These are phyloP conservation scores for Fratercula arctica DNA, from an alignment of 2,797 vertebrate genomes.

Conservation along the genomic window DNA sequence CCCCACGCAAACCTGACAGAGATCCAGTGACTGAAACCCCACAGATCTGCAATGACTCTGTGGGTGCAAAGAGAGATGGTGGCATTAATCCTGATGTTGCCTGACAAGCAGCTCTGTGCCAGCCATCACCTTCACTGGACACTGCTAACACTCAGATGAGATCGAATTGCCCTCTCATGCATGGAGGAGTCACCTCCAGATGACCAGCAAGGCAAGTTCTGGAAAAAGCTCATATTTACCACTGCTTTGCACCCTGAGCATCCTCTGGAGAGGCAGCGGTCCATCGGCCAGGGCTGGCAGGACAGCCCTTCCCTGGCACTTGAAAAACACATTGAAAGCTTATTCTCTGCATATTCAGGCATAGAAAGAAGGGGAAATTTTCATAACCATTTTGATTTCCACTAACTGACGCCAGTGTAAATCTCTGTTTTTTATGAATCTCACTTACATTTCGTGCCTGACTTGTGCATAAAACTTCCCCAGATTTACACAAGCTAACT, in stretches of 20 bases:
- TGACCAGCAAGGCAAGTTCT: background rate
- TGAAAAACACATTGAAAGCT: background rate
- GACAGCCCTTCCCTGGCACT: background rate
- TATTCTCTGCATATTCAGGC: background rate
- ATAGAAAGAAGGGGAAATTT: slow-evolving; percentile 25
- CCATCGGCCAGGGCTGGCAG: background rate
- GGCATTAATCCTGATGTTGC: background rate
- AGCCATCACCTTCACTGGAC: background rate
- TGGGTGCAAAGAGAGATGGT: background rate
- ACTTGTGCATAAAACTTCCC: slow-evolving; percentile 75
- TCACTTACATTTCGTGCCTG: slow-evolving; percentile 71
- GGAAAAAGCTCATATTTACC: background rate
- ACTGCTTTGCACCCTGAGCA: background rate
- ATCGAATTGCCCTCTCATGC: background rate
- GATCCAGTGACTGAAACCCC: background rate
- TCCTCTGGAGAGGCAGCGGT: background rate
- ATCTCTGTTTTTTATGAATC: slow-evolving; percentile 72
- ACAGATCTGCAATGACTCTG: background rate
- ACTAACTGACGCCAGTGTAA: slow-evolving; percentile 39
- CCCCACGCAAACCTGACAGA: background rate
- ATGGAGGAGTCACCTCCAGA: background rate
- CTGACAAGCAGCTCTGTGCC: background rate
- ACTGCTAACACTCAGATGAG: background rate
- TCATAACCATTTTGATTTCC: slow-evolving; percentile 56
- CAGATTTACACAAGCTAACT: slow-evolving; percentile 73